Evolutionary conservation across 2,113 vertebrate genomes (phyloP), one percentile per base, ranked within the genome.

Genomic region (Fregetta grallaria): DNA sequence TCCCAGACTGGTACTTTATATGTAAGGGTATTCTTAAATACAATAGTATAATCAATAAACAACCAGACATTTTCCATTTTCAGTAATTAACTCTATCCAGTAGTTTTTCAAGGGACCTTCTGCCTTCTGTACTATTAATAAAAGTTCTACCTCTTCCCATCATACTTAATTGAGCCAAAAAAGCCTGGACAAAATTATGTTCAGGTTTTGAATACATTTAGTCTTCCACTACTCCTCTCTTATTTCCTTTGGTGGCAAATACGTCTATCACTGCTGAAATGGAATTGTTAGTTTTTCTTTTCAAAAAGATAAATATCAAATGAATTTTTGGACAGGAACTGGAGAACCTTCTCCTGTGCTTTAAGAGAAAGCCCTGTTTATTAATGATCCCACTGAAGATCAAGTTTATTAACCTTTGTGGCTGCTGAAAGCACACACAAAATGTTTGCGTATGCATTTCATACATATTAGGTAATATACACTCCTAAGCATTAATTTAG

Each of bases 11-110:
- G 83, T 85, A 67, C 86, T 94, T 95, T 78, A 81, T 91, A 53
- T 78, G 92, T 76, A 55, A 94, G 84, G 18, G 27, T 95, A 76
- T 92, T 97, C 86, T 97, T 95, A 95, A 97, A 85, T 92, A 92
- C 89, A 89, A 92, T 87, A 45, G 74, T n/a, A 36, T 82, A 96
- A 97, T 97, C 97, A 92, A 97, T 97, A 96, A 96, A 85, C 87
- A 97, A 95, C 66, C 16, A n/a, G 94, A 92, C 80, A 70, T 18
- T 66, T 96, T 90, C 90, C 62, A 68, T 96, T 97, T 92, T 82
- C 95, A 91, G 89, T 96, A 94, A 95, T 96, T 96, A 97, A 92
- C 73, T 96, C 70, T 75, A 61, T 75, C 73, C 62, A 59, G 70
- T 38, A 58, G 79, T 91, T 97, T 95, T 96, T 78, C 65, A 79